Conservation (phyloP, 1,140 invertebrate species). For the Calliopsis andreniformis region DNA sequence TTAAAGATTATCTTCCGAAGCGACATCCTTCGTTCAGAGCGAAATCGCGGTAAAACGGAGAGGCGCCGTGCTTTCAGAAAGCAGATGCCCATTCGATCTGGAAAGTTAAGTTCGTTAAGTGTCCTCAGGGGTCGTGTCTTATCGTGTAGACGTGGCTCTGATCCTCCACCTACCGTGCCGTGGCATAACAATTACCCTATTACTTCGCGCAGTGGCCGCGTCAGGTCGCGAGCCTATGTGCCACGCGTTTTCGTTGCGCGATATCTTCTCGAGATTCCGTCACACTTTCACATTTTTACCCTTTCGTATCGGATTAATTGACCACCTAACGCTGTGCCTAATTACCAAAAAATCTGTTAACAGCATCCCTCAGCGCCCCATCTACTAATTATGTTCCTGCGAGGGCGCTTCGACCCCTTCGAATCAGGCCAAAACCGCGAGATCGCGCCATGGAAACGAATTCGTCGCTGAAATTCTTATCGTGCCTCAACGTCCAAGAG, state of each 20-base stretch:
- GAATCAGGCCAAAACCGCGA: too few species aligned
- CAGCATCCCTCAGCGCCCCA: neutral
- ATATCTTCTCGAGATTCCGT: slow-evolving; percentile 37
- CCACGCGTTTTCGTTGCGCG: slow-evolving; percentile 45
- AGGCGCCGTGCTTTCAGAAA: slow-evolving; percentile 34
- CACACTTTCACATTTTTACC: slow-evolving; percentile 49
- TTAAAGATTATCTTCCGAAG: slow-evolving; percentile 27
- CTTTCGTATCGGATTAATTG: neutral
- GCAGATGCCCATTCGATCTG: slow-evolving; percentile 60
- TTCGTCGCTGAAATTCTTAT: neutral
- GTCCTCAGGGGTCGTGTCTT: slow-evolving; percentile 72
- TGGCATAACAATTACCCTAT: slow-evolving; percentile 78
- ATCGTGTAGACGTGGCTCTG: slow-evolving; percentile 72
- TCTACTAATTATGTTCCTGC: slow-evolving; percentile 8
- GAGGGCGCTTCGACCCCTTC: neutral
- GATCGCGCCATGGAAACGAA: too few species aligned
- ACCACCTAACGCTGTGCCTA: neutral
- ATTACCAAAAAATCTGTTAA: slow-evolving; percentile 27
- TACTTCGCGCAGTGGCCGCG: slow-evolving; percentile 58
- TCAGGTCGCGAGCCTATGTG: slow-evolving; percentile 47
- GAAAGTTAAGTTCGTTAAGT: slow-evolving; percentile 74
- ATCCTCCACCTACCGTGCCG: slow-evolving; percentile 72
- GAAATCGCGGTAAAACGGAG: neutral
- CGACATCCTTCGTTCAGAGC: slow-evolving; percentile 5
- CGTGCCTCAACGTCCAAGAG: neutral